These are phyloP conservation scores for Ophonus ardosiacus DNA, from an alignment of 2,888 invertebrate genomes.

Conservation along the genomic window DNA sequence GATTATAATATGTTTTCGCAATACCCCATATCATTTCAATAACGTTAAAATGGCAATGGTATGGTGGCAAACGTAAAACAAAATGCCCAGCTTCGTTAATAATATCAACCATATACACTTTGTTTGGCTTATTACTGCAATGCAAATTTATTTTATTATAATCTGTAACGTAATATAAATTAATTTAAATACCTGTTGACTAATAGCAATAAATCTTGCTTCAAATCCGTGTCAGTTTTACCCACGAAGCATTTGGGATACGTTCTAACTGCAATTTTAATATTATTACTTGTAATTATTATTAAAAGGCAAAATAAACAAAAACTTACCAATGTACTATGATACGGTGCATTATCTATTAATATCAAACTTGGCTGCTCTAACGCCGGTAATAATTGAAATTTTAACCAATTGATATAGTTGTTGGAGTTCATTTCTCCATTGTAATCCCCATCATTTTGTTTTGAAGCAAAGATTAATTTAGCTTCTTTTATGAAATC, in stretches of 20 bases:
- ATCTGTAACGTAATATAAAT: neutral
- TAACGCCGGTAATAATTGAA: conserved; percentile 15
- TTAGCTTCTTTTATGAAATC: neutral
- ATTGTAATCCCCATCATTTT: conserved; percentile 11
- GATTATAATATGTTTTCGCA: conserved; percentile 1
- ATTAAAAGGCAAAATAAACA: neutral
- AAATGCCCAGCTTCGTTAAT: conserved; percentile 3
- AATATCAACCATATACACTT: conserved; percentile 5
- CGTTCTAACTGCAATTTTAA: conserved; percentile 1
- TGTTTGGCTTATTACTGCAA: neutral
- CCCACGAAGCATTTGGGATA: neutral
- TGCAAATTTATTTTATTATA: conserved; percentile 9
- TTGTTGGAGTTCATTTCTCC: conserved; percentile 16
- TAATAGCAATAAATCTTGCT: neutral
- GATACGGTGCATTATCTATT: conserved; percentile 17
- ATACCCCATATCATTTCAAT: conserved; percentile 34
- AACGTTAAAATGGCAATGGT: conserved; percentile 26
- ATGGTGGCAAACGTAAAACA: no score
- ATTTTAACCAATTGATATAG: neutral
- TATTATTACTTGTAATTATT: neutral
- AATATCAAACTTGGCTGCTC: neutral
- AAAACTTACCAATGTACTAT: conserved; percentile 1
- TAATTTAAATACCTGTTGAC: conserved; percentile 6
- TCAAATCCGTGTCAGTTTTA: neutral
- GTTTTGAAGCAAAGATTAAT: conserved; percentile 23